A percentile compares a stretch with the other conserved stretches of the same genome.
Evolutionary conservation across 2,888 invertebrate species (phyloP).

Genomic region (Itoplectis maculator): DNA sequence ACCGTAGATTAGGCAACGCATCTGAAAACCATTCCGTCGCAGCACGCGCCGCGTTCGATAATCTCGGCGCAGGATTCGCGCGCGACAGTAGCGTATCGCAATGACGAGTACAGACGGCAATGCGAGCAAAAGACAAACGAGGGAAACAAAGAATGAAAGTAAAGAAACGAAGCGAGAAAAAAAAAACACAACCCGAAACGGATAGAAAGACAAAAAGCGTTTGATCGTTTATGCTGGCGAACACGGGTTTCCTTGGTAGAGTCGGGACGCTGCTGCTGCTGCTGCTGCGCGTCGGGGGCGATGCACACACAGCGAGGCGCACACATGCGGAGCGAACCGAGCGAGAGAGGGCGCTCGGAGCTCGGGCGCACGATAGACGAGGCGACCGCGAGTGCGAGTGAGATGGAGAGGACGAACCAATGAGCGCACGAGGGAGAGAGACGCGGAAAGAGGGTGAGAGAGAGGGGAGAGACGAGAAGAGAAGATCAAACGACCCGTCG

Average conservation of each 20-base stretch:
- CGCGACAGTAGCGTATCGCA: constrained; percentile 18
- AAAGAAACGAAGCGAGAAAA: background rate
- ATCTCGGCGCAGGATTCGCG: background rate
- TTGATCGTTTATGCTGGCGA: constrained; percentile 57
- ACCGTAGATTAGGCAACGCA: background rate
- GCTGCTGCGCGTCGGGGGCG: constrained; percentile 13
- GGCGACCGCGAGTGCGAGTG: constrained; percentile 5
- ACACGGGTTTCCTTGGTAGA: constrained; percentile 32
- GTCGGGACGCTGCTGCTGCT: constrained; percentile 35
- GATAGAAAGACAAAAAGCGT: constrained; percentile 54
- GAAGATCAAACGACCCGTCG: constrained; percentile 69
- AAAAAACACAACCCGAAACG: constrained; percentile 19
- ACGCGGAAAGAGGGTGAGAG: constrained; percentile 51
- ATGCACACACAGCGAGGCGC: constrained; percentile 15
- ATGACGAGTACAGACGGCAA: constrained; percentile 3
- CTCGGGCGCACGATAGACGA: too few relatives aligned
- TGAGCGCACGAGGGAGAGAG: too few relatives aligned
- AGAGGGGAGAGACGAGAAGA: constrained; percentile 54
- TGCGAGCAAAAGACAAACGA: constrained; percentile 1
- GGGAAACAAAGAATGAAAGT: background rate
- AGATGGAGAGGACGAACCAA: constrained; percentile 26
- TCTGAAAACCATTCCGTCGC: background rate
- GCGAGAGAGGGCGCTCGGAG: constrained; percentile 64
- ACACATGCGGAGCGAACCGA: constrained; percentile 31
- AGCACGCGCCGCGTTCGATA: background rate